A percentile compares a stretch with the other conserved stretches of the same genome.
Evolutionary conservation across 1,140 invertebrate species (phyloP).

Genomic region (Dolichoris vasculosae): DNA sequence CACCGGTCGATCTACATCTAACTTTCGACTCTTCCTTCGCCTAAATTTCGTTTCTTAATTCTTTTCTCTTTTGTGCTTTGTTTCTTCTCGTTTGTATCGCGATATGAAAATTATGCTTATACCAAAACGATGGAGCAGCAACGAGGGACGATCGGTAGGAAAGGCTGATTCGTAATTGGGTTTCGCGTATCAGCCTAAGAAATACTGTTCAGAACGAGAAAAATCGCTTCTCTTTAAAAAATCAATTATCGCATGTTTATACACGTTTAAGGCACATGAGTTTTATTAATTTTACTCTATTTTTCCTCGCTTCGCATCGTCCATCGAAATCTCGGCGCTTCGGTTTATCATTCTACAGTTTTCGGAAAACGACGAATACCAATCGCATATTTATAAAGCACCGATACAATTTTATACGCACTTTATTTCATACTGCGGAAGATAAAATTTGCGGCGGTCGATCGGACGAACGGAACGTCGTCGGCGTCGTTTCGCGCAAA

Average conservation of each 20-base stretch:
- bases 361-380: neutral
- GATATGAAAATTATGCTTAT: neutral
- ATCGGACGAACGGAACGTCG: too few relatives aligned
- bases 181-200: constrained; percentile 5
- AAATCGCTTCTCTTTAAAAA: constrained; percentile 30
- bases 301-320: neutral
- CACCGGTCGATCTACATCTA: neutral
- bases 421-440: neutral
- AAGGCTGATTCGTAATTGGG: neutral
- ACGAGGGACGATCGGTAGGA: neutral
- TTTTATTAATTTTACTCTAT: constrained; percentile 3
- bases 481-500: constrained; percentile 1
- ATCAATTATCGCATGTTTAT: neutral
- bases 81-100: neutral
- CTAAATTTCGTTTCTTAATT: neutral
- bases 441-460: neutral
- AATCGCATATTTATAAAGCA: neutral
- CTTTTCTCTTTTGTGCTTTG: too few relatives aligned
- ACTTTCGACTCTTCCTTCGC: neutral
- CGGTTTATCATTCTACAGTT: neutral
- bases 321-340: too few relatives aligned
- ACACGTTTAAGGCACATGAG: constrained; percentile 49
- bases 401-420: neutral
- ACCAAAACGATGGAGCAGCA: neutral
- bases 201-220: constrained; percentile 47